Evolutionary conservation across 2,888 invertebrate genomes (phyloP).

Genomic region (Sepiola atlantica): DNA sequence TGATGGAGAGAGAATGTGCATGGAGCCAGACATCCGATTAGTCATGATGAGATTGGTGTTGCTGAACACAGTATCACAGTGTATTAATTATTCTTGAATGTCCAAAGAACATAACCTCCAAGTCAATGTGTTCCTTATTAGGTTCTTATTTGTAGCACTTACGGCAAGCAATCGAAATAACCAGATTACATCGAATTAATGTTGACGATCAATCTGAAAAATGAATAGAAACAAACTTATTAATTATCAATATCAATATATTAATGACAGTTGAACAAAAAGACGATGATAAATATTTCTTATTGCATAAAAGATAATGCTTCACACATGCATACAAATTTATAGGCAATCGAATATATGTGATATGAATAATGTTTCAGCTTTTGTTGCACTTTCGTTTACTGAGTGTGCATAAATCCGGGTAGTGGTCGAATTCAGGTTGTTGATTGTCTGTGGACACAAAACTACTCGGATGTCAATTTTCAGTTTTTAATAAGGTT

Average conservation of each 20-base stretch:
- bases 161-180: neutral
- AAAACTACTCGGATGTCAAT: too few relatives aligned
- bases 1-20: conserved; percentile 38
- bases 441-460: too few relatives aligned
- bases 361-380: too few relatives aligned
- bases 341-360: too few relatives aligned
- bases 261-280: neutral
- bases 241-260: neutral
- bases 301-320: too few relatives aligned
- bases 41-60: neutral
- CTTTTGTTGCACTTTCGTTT: too few relatives aligned
- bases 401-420: too few relatives aligned
- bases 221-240: neutral
- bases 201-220: neutral
- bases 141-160: neutral
- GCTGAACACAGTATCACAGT: neutral
- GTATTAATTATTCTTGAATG: neutral
- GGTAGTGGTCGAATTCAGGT: too few relatives aligned
- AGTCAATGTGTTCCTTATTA: neutral
- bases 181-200: neutral
- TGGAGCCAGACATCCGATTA: conserved; percentile 4
- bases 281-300: too few relatives aligned
- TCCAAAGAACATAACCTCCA: conserved; percentile 24
- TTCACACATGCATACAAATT: too few relatives aligned
- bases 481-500: too few relatives aligned